phyloP scores from a whole-genome alignment of 2,888 invertebrate genomes.

The Macrosiphum euphorbiae region DNA sequence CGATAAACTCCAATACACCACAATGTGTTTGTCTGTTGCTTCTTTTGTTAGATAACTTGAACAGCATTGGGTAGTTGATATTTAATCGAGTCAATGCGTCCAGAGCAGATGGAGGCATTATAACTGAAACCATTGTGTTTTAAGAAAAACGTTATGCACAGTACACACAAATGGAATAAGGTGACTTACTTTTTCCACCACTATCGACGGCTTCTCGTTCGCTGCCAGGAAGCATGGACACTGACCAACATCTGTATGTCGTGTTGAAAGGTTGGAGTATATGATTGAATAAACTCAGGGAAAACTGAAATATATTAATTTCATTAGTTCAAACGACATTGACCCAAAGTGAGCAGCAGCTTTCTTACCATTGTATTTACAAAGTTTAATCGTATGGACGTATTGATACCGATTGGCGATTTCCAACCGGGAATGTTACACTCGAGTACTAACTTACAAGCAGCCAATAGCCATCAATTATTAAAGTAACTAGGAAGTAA shows the following conservation, averaged over 20 bases:
- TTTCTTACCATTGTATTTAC: constrained; percentile 20
- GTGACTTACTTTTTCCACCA: constrained; percentile 90
- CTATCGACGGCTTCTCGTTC: constrained; percentile 94
- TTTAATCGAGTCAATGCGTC: constrained; percentile 93
- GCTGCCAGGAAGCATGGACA: constrained; percentile 94
- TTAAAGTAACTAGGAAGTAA: not conserved
- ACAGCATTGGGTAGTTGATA: constrained; percentile 98
- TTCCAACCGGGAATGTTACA: not conserved
- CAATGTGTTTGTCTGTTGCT: constrained; percentile 90
- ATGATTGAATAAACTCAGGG: constrained; percentile 90
- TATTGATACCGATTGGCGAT: not conserved
- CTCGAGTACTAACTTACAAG: not conserved
- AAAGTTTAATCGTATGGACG: not conserved
- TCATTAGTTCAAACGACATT: not conserved
- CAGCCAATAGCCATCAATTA: not conserved
- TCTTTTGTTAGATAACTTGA: constrained; percentile 91
- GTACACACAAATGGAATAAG: not conserved
- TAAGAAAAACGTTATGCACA: not conserved
- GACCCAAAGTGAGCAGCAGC: not conserved
- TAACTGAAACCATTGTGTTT: constrained; percentile 72
- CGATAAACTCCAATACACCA: constrained; percentile 97
- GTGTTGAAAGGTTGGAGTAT: constrained; percentile 82
- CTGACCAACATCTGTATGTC: constrained; percentile 88
- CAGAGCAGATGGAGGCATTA: constrained; percentile 97
- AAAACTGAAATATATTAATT: constrained; percentile 82